Base-by-base conservation (phyloP, 2,888 invertebrate genomes). In the Syrphus vitripennis region DNA sequence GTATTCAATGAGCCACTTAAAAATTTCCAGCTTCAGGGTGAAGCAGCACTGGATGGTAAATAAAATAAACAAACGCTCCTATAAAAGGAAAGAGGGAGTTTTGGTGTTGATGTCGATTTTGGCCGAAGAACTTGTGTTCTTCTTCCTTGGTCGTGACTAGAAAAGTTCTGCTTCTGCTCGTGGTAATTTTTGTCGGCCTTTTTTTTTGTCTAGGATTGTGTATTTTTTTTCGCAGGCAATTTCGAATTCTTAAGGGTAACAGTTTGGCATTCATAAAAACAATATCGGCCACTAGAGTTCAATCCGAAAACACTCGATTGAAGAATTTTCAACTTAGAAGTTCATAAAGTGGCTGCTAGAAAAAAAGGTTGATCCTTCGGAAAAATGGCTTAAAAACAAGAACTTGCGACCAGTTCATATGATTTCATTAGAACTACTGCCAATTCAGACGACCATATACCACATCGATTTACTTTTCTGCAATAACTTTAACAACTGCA, bases 121-220 rank as follows among this genome's bases (percentile, higher is more conserved):
- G 70, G 70, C 45, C 57, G 12, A 71, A 19, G 65, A 59, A 14
- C 14, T 45, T 59, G 29, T 59, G 57, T 21, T 67, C 34, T 3
- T 72, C 80, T 86, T 86, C 78, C 77, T 74, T 29, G 82, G 82
- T 81, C 82, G 86, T 86, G 82, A 86, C 86, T 86, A 77, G 77
- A 77, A 82, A 78, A 77, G 82, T 86, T 81, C 82, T 79, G 70
- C 57, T 80, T n/a, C n/a, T 76, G 59, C 6, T 59, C 53, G 76
- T 74, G 40, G 74, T 65, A 74, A 78, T 48, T 78, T 57, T 74
- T 45, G 3, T 50, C 19, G 42, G 37, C 21, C 21, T 40, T 74
- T 53, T 63, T 48, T 37, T 24, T 26, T 2, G n/a, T 31, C 16
- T 19, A 3, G 19, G 5, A 29, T 21, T 16, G n/a, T 57, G 19